Conservation (phyloP, 2,888 invertebrate genomes). For the Lepidocyrtoides sp. region DNA sequence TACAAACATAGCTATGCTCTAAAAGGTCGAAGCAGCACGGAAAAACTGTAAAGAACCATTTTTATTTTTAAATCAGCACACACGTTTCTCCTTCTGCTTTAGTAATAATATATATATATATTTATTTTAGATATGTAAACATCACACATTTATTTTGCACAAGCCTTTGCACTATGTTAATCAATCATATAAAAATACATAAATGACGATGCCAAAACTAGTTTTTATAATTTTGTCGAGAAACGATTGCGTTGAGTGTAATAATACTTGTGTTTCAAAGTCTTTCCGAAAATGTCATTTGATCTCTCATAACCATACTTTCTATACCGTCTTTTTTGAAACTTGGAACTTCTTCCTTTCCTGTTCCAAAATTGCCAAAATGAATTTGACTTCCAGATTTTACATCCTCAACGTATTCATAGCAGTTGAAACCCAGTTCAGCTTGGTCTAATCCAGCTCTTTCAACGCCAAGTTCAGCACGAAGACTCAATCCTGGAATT, state of each 20-base stretch:
- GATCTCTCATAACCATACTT: constrained; percentile 61
- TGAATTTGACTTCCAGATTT: too few species aligned
- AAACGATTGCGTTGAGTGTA: neutral
- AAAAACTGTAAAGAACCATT: too few species aligned
- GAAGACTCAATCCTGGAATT: constrained; percentile 72
- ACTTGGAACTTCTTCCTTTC: constrained; percentile 48
- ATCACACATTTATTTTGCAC: neutral
- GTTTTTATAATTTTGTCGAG: neutral
- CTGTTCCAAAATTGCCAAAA: constrained; percentile 59
- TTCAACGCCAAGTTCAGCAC: constrained; percentile 63
- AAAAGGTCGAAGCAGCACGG: too few species aligned
- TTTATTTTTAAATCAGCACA: too few species aligned
- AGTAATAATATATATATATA: neutral
- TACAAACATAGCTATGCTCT: too few species aligned
- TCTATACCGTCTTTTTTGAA: constrained; percentile 52
- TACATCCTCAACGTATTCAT: too few species aligned
- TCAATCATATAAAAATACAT: neutral
- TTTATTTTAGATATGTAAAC: neutral
- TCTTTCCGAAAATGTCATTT: constrained; percentile 38
- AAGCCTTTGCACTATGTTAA: neutral
- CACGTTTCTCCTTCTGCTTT: too few species aligned
- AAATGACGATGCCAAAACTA: neutral
- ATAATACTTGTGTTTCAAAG: neutral
- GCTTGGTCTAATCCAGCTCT: constrained; percentile 68
- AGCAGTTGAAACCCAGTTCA: too few species aligned